phyloP scores from a whole-genome alignment of 2,888 invertebrate species.

The Operophtera brumata region DNA sequence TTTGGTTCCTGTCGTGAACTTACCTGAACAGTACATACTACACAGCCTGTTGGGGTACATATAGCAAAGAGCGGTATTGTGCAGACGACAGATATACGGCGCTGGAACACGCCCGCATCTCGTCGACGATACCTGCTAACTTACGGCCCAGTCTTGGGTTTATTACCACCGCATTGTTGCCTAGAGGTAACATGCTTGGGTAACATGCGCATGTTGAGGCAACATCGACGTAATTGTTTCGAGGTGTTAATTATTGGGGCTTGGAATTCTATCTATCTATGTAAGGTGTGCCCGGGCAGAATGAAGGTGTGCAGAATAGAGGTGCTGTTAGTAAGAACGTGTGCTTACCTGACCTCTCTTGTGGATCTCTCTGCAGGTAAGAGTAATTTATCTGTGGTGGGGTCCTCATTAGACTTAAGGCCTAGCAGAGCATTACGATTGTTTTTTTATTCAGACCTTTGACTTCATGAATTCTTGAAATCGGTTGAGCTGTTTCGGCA shows the following conservation, averaged over 20 bases:
- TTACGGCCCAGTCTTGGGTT: slow-evolving; percentile 12
- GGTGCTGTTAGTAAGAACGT: no score
- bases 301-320: no score
- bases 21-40: background rate
- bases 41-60: background rate
- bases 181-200: background rate
- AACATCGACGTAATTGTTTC: slow-evolving; percentile 16
- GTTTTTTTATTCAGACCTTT: no score
- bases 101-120: slow-evolving; percentile 14
- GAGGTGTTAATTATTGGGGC: slow-evolving; percentile 7
- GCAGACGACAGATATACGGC: slow-evolving; percentile 29
- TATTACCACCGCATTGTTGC: slow-evolving; percentile 15
- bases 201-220: background rate
- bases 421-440: no score
- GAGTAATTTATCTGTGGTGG: no score
- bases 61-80: slow-evolving; percentile 13
- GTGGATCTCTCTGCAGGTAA: no score
- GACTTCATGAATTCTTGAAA: no score
- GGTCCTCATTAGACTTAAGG: no score
- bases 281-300: no score
- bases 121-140: slow-evolving; percentile 19
- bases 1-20: background rate
- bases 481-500: no score
- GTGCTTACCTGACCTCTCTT: no score
- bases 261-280: background rate